Conservation (phyloP, 2,797 vertebrate species). For the Borostomias antarcticus region DNA sequence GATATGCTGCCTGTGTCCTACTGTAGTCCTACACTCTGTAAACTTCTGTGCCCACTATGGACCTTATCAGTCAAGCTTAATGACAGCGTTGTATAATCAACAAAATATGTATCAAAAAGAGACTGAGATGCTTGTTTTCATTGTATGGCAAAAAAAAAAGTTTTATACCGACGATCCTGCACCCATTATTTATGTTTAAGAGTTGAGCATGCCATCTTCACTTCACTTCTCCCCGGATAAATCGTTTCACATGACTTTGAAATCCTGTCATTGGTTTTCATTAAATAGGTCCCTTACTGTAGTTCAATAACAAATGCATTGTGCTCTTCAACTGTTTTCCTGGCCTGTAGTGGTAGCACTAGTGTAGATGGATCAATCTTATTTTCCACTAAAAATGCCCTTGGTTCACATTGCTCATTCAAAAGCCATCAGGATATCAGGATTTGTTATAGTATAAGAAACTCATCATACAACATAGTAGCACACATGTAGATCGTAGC, state of each 20-base stretch:
- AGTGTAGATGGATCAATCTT: slow-evolving; percentile 2
- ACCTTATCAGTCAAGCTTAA: slow-evolving; percentile 13
- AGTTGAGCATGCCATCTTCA: no score
- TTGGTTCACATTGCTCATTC: slow-evolving; percentile 4
- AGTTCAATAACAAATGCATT: slow-evolving; percentile 3
- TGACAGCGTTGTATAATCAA: not conserved
- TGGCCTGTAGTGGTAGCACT: not conserved
- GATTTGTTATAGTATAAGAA: not conserved
- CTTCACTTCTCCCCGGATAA: no score
- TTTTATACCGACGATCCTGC: no score
- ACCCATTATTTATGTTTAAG: no score
- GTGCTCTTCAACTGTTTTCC: slow-evolving; percentile 10
- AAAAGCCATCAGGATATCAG: slow-evolving; percentile 13
- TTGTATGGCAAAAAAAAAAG: no score
- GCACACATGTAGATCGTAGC: not conserved
- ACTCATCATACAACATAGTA: not conserved
- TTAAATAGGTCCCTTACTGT: not conserved
- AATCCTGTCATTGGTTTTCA: not conserved
- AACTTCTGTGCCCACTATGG: slow-evolving; percentile 27
- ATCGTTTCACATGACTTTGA: not conserved
- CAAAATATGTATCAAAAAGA: not conserved
- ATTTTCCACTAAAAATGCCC: not conserved
- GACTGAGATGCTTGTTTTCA: not conserved
- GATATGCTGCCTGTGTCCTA: slow-evolving; percentile 5
- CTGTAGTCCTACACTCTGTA: slow-evolving; percentile 20